Evolutionary conservation across 1,140 invertebrate species (phyloP).

Genomic region (Scaptomyza montana): DNA sequence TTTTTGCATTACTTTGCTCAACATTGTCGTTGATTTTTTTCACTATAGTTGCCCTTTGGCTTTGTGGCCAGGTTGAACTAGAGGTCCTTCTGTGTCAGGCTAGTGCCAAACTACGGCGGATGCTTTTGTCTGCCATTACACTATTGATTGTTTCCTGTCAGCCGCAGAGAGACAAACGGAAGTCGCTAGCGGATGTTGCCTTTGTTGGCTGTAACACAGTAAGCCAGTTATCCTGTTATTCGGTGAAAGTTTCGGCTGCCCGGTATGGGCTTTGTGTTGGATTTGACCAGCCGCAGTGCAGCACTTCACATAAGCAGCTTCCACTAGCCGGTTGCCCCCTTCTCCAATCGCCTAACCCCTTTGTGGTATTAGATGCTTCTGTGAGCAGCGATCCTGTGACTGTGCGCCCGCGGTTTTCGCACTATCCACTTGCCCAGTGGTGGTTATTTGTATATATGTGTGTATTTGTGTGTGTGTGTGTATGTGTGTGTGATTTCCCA

Average conservation of each 20-base stretch:
- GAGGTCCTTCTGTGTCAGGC: constrained; percentile 31
- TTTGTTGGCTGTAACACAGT: constrained; percentile 31
- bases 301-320: constrained; percentile 33
- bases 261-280: constrained; percentile 43
- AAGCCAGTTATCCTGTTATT: constrained; percentile 13
- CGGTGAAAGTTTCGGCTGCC: constrained; percentile 20
- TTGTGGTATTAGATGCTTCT: constrained; percentile 5
- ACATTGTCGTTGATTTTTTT: constrained; percentile 11
- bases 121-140: constrained; percentile 81
- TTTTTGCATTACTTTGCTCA: constrained; percentile 36
- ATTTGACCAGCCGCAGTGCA: constrained; percentile 38
- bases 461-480: constrained; percentile 19
- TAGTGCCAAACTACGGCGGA: constrained; percentile 64
- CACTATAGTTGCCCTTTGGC: constrained; percentile 12
- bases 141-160: constrained; percentile 83
- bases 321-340: not conserved
- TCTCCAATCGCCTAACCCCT: not conserved
- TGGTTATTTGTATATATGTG: not conserved
- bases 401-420: constrained; percentile 20
- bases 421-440: constrained; percentile 5
- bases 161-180: constrained; percentile 49
- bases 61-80: not conserved
- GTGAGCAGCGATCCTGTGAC: not conserved
- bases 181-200: constrained; percentile 63
- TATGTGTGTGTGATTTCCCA: constrained; percentile 26